Evolutionary conservation across 1,140 invertebrate genomes (phyloP).

Genomic region (Bombus soroeensis): DNA sequence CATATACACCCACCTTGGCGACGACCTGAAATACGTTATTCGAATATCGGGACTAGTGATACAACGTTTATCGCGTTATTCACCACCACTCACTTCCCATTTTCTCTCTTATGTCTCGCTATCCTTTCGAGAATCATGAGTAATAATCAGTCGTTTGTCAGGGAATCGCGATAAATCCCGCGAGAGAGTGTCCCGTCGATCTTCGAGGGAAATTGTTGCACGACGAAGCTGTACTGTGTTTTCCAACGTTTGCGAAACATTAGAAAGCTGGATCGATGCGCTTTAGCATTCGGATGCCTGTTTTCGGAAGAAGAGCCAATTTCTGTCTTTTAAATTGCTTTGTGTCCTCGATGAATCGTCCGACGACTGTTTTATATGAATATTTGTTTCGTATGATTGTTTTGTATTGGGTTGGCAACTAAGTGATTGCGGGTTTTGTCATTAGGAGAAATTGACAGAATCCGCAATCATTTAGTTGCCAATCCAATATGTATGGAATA

Average conservation of each 20-base stretch:
- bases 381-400: too few relatives aligned
- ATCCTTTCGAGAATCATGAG: background rate
- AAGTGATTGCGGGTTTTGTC: too few relatives aligned
- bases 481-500: too few relatives aligned
- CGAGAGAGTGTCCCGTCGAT: background rate
- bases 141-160: conserved; percentile 36
- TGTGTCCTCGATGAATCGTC: background rate
- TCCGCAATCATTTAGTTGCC: too few relatives aligned
- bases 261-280: background rate
- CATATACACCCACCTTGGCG: background rate
- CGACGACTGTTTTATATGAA: too few relatives aligned
- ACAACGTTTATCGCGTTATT: conserved; percentile 65
- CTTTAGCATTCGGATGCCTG: too few relatives aligned
- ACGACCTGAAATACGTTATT: conserved; percentile 50
- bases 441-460: too few relatives aligned
- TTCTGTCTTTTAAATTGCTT: background rate
- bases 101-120: background rate
- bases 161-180: background rate
- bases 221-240: too few relatives aligned
- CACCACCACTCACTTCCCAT: conserved; percentile 35
- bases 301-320: background rate
- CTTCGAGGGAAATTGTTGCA: too few relatives aligned
- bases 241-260: too few relatives aligned
- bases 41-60: conserved; percentile 53
- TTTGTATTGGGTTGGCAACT: too few relatives aligned